Conservation (phyloP, 2,113 vertebrate genomes). For the human region GRCh38 chr1:35810501-35811000, state of each 20-base stretch:
- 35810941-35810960: no score
- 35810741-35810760: constrained; percentile 18
- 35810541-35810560: constrained; percentile 30
- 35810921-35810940: no score
- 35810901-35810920: no score
- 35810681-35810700: neutral
- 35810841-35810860: neutral
- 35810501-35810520: neutral
- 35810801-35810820: constrained; percentile 32
- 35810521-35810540: neutral
- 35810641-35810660: neutral
- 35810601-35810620: neutral
- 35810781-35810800: neutral
- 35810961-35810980: no score
- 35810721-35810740: neutral
- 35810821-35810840: neutral
- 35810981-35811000: no score
- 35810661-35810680: neutral
- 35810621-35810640: constrained; percentile 26
- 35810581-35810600: neutral
- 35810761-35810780: neutral
- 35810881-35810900: no score
- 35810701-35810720: neutral
- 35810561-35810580: constrained; percentile 16
- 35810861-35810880: no score